phyloP scores from a whole-genome alignment of 2,113 vertebrate genomes.

The Triplophysa tibetana region DNA sequence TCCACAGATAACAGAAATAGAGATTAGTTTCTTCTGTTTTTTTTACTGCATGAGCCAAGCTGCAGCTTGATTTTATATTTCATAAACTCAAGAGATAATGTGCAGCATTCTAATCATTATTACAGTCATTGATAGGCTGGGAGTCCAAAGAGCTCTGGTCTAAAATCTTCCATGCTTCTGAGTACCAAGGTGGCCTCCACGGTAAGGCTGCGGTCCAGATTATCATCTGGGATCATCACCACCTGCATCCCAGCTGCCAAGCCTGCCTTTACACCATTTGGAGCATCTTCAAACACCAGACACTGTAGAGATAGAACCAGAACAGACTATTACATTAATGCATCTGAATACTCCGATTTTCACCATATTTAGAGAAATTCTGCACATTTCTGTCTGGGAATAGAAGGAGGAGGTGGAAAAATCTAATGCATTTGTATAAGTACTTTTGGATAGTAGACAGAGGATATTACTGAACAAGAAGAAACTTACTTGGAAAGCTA shows the following conservation, averaged over 20 bases:
- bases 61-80: conserved; percentile 6
- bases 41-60: conserved; percentile 9
- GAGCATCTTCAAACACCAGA: conserved; percentile 92
- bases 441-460: neutral
- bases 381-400: no score
- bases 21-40: conserved; percentile 13
- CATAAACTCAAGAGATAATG: neutral
- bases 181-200: conserved; percentile 79
- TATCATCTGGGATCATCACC: conserved; percentile 87
- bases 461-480: neutral
- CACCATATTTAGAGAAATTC: no score
- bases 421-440: neutral
- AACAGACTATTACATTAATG: neutral
- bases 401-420: neutral
- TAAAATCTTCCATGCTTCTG: conserved; percentile 82
- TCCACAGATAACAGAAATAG: neutral
- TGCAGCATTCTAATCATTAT: neutral
- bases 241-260: conserved; percentile 88
- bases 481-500: no score
- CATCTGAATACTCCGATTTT: neutral
- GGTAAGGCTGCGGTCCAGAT: conserved; percentile 74
- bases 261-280: conserved; percentile 83
- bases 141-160: conserved; percentile 84
- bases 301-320: conserved; percentile 72
- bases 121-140: conserved; percentile 72